phyloP scores from a whole-genome alignment of 2,113 vertebrate species.

The Protobothrops flavoviridis region DNA sequence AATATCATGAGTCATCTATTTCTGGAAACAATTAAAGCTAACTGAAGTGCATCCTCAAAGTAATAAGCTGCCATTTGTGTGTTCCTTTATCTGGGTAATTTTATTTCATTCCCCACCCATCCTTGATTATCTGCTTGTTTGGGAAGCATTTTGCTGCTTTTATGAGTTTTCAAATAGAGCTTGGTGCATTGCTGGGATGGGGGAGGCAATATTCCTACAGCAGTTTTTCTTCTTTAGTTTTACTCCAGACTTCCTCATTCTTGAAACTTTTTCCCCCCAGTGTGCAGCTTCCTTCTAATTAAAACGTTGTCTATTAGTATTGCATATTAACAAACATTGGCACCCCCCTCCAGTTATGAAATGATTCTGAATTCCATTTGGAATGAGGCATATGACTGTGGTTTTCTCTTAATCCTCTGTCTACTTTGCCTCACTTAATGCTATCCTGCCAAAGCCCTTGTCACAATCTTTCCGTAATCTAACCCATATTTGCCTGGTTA shows the following conservation, averaged over 20 bases:
- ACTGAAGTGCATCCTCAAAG: conserved; percentile 19
- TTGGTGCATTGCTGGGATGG: not conserved
- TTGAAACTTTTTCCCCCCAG: conserved; percentile 18
- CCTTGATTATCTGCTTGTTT: conserved; percentile 17
- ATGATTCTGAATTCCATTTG: not conserved
- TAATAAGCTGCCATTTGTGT: conserved; percentile 16
- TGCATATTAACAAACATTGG: not conserved
- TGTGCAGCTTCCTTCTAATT: conserved; percentile 11
- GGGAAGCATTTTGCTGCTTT: conserved; percentile 24
- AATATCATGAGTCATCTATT: conserved; percentile 27
- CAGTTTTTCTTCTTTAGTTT: conserved; percentile 22
- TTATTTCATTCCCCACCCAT: conserved; percentile 27
- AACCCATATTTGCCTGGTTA: not conserved
- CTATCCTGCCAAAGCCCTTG: not conserved
- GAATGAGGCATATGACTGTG: not conserved
- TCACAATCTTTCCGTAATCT: not conserved
- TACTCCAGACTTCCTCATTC: not conserved
- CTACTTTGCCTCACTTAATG: not conserved
- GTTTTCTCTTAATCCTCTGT: not conserved
- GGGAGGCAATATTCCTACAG: not conserved
- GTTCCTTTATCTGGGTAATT: conserved; percentile 16
- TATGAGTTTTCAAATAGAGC: not conserved
- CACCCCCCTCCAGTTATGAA: not conserved
- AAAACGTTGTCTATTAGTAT: conserved; percentile 8
- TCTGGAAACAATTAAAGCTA: conserved; percentile 49